Conservation (phyloP, 2,888 invertebrate genomes). For the Carpatolechia fugitivella region DNA sequence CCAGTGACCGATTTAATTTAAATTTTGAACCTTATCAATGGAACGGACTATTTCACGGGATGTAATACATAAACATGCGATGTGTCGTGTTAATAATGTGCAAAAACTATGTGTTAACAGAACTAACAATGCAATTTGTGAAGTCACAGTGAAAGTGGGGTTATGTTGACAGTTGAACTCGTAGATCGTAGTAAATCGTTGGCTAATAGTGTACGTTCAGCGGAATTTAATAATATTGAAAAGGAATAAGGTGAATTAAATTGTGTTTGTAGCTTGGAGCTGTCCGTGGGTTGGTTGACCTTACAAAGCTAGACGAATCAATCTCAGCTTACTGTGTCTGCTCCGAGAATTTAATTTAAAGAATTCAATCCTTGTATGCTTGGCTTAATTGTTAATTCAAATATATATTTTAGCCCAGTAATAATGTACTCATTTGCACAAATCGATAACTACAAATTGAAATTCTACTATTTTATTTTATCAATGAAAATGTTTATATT, state of each 20-base stretch:
- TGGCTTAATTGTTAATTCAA: neutral
- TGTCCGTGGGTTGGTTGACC: conserved; percentile 34
- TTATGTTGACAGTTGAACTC: conserved; percentile 59
- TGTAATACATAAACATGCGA: conserved; percentile 10
- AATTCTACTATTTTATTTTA: too few relatives aligned
- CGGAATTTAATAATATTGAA: conserved; percentile 1
- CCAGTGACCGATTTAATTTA: conserved; percentile 29
- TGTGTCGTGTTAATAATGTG: conserved; percentile 11
- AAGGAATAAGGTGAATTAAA: conserved; percentile 9
- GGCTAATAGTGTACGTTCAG: neutral
- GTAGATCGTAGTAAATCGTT: conserved; percentile 13
- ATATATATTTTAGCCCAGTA: neutral
- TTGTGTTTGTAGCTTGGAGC: conserved; percentile 14
- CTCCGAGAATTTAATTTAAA: conserved; percentile 24
- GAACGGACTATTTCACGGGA: conserved; percentile 33
- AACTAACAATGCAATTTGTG: conserved; percentile 27
- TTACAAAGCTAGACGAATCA: conserved; percentile 22
- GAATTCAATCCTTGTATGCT: neutral
- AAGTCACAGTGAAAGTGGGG: conserved; percentile 55
- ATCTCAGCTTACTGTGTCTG: conserved; percentile 37
- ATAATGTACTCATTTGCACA: neutral
- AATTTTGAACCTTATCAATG: conserved; percentile 46
- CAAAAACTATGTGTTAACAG: conserved; percentile 20
- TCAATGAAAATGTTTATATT: too few relatives aligned
- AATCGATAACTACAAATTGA: too few relatives aligned